Conservation (phyloP, 2,113 vertebrate species). For the Probosciger aterrimus region DNA sequence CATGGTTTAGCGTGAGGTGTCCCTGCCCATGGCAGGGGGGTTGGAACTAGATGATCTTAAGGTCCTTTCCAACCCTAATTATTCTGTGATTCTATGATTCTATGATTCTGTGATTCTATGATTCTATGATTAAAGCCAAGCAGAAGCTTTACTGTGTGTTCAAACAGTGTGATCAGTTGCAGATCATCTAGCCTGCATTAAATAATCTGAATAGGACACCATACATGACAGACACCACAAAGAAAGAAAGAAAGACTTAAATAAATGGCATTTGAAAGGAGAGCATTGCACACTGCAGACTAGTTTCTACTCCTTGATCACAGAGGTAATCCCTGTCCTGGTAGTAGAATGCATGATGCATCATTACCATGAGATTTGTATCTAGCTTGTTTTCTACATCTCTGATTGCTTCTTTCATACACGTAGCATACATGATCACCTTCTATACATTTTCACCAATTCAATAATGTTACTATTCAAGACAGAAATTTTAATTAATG, state of each 20-base stretch:
- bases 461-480: background rate
- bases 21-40: too few species aligned
- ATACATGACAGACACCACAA: background rate
- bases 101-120: background rate
- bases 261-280: background rate
- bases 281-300: background rate
- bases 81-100: background rate
- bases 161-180: background rate
- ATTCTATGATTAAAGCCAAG: background rate
- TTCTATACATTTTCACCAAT: background rate
- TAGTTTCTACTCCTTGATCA: background rate
- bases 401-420: background rate
- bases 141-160: background rate
- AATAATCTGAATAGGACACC: background rate
- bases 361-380: background rate
- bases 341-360: background rate
- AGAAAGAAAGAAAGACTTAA: background rate
- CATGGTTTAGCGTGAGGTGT: too few species aligned
- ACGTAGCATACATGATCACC: too few species aligned
- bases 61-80: background rate
- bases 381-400: background rate
- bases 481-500: background rate
- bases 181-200: background rate
- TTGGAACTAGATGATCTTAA: too few species aligned
- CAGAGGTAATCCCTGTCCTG: accelerated